Evolutionary conservation across 2,888 invertebrate genomes (phyloP).

Genomic region (Mimas tiliae): DNA sequence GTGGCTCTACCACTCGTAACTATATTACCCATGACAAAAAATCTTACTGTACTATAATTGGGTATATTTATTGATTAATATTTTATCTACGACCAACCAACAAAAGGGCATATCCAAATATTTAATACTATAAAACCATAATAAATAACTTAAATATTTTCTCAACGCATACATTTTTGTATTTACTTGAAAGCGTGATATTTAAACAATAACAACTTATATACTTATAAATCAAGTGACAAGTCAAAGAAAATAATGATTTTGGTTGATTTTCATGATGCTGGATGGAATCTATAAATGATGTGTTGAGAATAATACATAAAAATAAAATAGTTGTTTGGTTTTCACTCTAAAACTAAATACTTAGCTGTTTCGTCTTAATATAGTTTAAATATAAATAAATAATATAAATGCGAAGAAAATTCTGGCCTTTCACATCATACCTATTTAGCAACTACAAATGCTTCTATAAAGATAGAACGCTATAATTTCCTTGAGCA

Average conservation of each 20-base stretch:
- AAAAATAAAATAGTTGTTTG: slow-evolving; percentile 63
- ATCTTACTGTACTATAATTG: too few relatives aligned
- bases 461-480: background rate
- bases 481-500: background rate
- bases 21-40: too few relatives aligned
- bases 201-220: too few relatives aligned
- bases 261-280: background rate
- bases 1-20: too few relatives aligned
- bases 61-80: too few relatives aligned
- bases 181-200: background rate
- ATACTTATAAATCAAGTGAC: background rate
- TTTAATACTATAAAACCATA: background rate
- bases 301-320: slow-evolving; percentile 44
- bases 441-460: background rate
- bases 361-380: slow-evolving; percentile 44
- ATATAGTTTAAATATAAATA: slow-evolving; percentile 33
- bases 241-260: background rate
- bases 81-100: too few relatives aligned
- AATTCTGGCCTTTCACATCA: background rate
- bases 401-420: slow-evolving; percentile 32
- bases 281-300: background rate
- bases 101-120: slow-evolving; percentile 4
- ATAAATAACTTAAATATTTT: slow-evolving; percentile 13
- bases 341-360: slow-evolving; percentile 69
- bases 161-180: background rate